These are phyloP conservation scores for Athene cunicularia DNA, from an alignment of 2,113 vertebrate species.

Conservation along the genomic window DNA sequence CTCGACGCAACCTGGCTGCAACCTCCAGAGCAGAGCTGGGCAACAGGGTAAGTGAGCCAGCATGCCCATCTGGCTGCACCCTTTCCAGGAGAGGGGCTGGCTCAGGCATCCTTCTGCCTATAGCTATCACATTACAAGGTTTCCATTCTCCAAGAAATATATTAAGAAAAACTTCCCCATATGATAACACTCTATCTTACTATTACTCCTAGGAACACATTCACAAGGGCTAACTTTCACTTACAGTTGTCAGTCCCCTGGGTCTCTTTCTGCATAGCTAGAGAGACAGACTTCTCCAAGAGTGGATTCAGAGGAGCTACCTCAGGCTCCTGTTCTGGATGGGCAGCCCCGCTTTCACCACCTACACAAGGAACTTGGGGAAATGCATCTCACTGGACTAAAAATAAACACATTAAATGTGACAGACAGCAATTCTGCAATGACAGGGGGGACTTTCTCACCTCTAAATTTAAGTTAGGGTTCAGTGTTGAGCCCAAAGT, in stretches of 20 bases:
- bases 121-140: accelerated
- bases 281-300: neutral
- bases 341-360: accelerated
- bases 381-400: neutral
- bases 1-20: neutral
- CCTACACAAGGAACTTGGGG: neutral
- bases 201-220: neutral
- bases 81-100: neutral
- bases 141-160: neutral
- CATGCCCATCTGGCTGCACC: neutral
- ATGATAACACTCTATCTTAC: neutral
- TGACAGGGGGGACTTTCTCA: neutral
- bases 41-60: neutral
- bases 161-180: neutral
- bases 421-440: neutral
- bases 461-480: neutral
- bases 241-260: neutral
- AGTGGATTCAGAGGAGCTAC: neutral
- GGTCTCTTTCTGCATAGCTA: neutral
- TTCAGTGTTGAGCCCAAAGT: neutral
- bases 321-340: neutral
- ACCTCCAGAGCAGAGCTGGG: neutral
- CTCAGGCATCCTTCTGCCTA: neutral
- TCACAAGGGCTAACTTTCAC: neutral
- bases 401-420: neutral